Evolutionary conservation across 2,888 invertebrate species (phyloP), one percentile per base, ranked within the genome.

Genomic region (Thumatha senex): DNA sequence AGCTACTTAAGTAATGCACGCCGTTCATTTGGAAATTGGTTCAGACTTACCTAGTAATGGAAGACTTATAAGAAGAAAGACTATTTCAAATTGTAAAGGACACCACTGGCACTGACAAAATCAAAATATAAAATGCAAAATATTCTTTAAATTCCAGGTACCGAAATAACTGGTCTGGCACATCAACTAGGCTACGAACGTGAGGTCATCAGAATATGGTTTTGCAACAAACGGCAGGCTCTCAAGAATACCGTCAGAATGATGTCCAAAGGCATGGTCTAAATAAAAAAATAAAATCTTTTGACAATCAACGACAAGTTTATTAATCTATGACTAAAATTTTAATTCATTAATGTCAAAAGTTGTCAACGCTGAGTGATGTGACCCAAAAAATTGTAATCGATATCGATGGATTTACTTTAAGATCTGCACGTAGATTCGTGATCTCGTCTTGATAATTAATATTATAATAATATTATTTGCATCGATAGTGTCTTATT

Each of bases 171-270:
- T 13, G 97, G 97, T 36, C 91, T 99, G 65, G 98, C 98, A 11
- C 98, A 98, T 80, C 98, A 98, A 82, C 91, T 99, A 51, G 98
- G 98, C 66, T 99, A 99, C 87, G 99, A 99, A 80, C 94, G 99
- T 48, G 99, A 99, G 92, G 99, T 99, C 46, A 98, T 99, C 76
- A 93, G 99, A 85, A 99, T 99, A 90, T 99, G 99, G 99, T 99
- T 99, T 91, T 99, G 99, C 92, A 99, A 99, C 92, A 99, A 99
- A 89, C 94, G 99, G 49, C 99, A 99, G 88, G 98, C 99, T 1
- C 93, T 99, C 65, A 99, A 99, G 87, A 99, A 99, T 83, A 98
- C 98, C n/a, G 98, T 98, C 62, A 93, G 97, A 74, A 96, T 97
- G 97, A 97, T 97, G 96, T 96, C 96, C 46, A 96, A 96, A 90